A percentile compares a stretch with the other conserved stretches of the same genome.
phyloP scores from a whole-genome alignment of 2,888 invertebrate species.

The Drosophila neonasuta region DNA sequence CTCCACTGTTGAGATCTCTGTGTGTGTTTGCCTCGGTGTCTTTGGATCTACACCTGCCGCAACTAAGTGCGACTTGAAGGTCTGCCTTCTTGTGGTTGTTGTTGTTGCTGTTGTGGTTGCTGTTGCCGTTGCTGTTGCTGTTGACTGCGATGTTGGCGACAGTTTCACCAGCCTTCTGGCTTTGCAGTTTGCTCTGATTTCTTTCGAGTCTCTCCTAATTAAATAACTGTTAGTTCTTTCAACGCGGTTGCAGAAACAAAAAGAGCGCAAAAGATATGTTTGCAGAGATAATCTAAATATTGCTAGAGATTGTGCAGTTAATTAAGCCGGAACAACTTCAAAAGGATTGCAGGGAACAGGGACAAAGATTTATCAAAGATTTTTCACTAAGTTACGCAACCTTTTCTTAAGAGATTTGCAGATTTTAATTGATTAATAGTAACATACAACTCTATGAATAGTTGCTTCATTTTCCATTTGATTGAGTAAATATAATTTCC shows the following conservation, averaged over 20 bases:
- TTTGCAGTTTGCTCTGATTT: conserved; percentile 67
- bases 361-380: too few relatives aligned
- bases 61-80: conserved; percentile 63
- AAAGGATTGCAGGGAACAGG: not conserved
- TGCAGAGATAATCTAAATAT: conserved; percentile 18
- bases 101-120: not conserved
- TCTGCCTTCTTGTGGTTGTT: conserved; percentile 26
- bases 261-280: conserved; percentile 30
- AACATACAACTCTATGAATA: too few relatives aligned
- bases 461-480: too few relatives aligned
- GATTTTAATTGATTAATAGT: too few relatives aligned
- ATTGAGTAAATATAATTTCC: too few relatives aligned
- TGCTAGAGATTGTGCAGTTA: conserved; percentile 4
- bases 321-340: conserved; percentile 11
- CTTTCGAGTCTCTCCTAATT: conserved; percentile 66
- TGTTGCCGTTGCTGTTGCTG: not conserved
- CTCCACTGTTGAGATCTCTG: conserved; percentile 9
- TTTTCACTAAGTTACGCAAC: too few relatives aligned
- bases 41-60: conserved; percentile 50
- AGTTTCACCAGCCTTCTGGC: conserved; percentile 58
- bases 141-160: conserved; percentile 48
- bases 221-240: conserved; percentile 69
- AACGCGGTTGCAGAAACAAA: conserved; percentile 54
- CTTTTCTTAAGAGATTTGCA: too few relatives aligned
- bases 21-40: conserved; percentile 6